These are phyloP conservation scores for Martes martes DNA, from an alignment of 2,113 vertebrate species.

Conservation along the genomic window DNA sequence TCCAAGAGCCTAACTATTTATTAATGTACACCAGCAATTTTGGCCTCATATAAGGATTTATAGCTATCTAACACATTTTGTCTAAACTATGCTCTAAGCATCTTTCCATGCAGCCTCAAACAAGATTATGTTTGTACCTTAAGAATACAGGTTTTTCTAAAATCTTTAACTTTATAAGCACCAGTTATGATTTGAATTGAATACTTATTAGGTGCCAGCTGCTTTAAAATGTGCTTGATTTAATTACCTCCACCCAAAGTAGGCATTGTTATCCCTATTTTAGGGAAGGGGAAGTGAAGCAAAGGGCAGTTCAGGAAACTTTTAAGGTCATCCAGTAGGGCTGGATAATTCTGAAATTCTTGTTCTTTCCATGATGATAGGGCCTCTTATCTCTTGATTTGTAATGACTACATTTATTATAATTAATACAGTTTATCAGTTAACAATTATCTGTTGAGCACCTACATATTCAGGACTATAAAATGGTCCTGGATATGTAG, in stretches of 20 bases:
- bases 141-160: not conserved
- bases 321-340: not conserved
- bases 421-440: not conserved
- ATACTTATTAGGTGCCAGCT: not conserved
- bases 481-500: not conserved
- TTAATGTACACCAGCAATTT: not conserved
- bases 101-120: not conserved
- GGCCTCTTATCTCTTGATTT: not conserved
- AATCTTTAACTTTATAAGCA: not conserved
- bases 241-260: not conserved
- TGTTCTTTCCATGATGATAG: not conserved
- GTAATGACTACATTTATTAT: not conserved
- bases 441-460: not conserved
- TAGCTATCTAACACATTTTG: conserved; percentile 13
- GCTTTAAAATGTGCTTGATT: not conserved
- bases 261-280: not conserved
- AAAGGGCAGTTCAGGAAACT: not conserved
- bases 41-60: not conserved
- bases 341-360: not conserved
- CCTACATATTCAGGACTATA: not conserved
- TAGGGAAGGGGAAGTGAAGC: not conserved
- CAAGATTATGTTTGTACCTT: not conserved
- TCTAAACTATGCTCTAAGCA: not conserved
- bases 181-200: not conserved
- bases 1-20: not conserved